Percentiles rank a stretch among this genome's conserved stretches.
Evolutionary conservation across 2,797 vertebrate genomes (phyloP).

Genomic region (Cossypha caffra): DNA sequence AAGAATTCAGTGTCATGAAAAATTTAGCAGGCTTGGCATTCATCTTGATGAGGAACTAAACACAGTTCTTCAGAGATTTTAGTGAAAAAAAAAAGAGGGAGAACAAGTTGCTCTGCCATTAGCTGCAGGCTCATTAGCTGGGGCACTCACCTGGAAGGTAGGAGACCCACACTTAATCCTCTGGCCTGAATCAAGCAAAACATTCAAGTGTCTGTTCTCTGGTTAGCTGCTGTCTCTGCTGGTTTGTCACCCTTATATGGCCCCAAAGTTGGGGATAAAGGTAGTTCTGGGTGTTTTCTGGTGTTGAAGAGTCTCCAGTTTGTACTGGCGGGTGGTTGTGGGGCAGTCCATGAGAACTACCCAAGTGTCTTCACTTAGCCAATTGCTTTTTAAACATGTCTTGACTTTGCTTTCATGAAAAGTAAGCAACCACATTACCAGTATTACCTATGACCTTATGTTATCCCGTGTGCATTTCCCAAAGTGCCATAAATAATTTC

Average conservation of each 20-base stretch:
- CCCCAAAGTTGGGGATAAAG: neutral
- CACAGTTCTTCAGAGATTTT: slow-evolving; percentile 35
- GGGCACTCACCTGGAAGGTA: neutral
- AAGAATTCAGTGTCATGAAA: slow-evolving; percentile 64
- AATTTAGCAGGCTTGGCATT: slow-evolving; percentile 58
- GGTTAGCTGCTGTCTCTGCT: neutral
- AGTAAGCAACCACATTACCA: neutral
- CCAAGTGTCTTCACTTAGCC: neutral
- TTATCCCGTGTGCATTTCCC: neutral
- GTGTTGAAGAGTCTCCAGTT: neutral
- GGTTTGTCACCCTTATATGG: accelerated
- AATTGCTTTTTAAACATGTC: neutral
- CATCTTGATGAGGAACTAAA: slow-evolving; percentile 39
- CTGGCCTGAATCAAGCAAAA: neutral
- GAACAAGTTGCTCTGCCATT: neutral
- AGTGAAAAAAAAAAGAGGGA: neutral
- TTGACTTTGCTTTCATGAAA: neutral
- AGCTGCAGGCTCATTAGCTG: neutral
- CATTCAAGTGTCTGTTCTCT: neutral
- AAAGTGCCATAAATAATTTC: neutral
- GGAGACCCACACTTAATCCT: neutral
- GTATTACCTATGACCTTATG: neutral
- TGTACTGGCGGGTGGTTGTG: neutral
- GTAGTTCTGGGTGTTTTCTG: neutral
- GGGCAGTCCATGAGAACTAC: neutral